These are phyloP conservation scores for Hypotaenidia philippensis DNA, from an alignment of 2,797 vertebrate species.

Conservation along the genomic window DNA sequence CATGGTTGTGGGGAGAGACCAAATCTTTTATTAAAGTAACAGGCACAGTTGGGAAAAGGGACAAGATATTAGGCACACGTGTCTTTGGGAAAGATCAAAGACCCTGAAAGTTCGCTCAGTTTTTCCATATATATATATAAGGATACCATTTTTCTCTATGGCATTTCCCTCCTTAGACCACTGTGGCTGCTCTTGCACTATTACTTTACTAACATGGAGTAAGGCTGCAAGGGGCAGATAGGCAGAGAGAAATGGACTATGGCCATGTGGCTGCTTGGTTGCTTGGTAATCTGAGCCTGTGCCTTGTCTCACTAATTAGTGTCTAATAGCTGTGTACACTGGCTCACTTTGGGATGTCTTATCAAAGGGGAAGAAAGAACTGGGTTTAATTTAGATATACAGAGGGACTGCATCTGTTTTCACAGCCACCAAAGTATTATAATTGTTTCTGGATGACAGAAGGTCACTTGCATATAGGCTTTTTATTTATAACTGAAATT, in stretches of 20 bases:
- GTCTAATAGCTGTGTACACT: slow-evolving; percentile 18
- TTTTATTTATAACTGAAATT: slow-evolving; percentile 79
- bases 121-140: not conserved
- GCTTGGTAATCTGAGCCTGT: slow-evolving; percentile 51
- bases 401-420: slow-evolving; percentile 75
- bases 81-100: not conserved
- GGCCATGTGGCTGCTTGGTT: not conserved
- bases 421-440: slow-evolving; percentile 54
- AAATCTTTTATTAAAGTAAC: slow-evolving; percentile 21
- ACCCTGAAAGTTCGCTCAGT: not conserved
- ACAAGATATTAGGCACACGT: not conserved
- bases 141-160: not conserved
- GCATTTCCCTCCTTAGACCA: not conserved
- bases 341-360: slow-evolving; percentile 48
- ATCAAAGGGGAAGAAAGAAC: slow-evolving; percentile 64
- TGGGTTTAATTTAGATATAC: slow-evolving; percentile 66
- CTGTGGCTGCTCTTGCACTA: not conserved
- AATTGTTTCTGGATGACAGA: slow-evolving; percentile 72
- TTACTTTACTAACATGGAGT: rapidly evolving
- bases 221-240: not conserved
- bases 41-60: not conserved
- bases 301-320: slow-evolving; percentile 73
- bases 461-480: slow-evolving; percentile 52
- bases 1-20: not conserved
- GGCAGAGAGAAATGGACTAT: not conserved